A percentile compares a stretch with the other conserved stretches of the same genome.
Evolutionary conservation across 2,113 vertebrate species (phyloP).

Genomic region (Chionomys nivalis): DNA sequence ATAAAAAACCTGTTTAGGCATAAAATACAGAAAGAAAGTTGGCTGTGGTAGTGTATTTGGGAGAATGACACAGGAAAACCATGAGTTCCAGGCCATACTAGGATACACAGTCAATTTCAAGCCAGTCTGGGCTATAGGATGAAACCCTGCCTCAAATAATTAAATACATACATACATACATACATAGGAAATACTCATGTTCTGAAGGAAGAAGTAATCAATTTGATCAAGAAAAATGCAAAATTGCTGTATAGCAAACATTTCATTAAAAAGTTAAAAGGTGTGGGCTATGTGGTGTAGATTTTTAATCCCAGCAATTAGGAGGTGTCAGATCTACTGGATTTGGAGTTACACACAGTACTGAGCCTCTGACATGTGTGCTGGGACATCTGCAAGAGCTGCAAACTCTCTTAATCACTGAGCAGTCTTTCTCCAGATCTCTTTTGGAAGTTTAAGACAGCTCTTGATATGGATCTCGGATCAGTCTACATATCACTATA

Average conservation of each 20-base stretch:
- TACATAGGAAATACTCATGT: background rate
- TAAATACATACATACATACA: background rate
- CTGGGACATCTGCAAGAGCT: background rate
- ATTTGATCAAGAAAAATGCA: background rate
- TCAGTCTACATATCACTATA: background rate
- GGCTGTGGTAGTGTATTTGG: background rate
- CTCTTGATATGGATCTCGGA: background rate
- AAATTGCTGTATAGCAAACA: background rate
- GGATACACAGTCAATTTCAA: background rate
- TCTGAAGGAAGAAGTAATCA: background rate
- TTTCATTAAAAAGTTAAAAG: background rate
- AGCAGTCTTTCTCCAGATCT: background rate
- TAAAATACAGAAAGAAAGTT: constrained; percentile 38
- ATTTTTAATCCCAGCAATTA: background rate
- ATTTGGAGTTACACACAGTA: background rate
- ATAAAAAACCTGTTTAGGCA: background rate
- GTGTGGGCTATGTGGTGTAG: background rate
- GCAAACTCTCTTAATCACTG: background rate
- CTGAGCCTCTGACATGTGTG: background rate
- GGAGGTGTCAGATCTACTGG: background rate
- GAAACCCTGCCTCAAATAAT: background rate
- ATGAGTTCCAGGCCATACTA: background rate
- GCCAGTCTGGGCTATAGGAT: background rate
- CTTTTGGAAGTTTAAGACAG: background rate
- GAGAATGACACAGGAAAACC: background rate